A percentile compares a stretch with the other conserved stretches of the same genome.
These are phyloP conservation scores for Bibio marci DNA, from an alignment of 2,888 invertebrate species.

Conservation along the genomic window DNA sequence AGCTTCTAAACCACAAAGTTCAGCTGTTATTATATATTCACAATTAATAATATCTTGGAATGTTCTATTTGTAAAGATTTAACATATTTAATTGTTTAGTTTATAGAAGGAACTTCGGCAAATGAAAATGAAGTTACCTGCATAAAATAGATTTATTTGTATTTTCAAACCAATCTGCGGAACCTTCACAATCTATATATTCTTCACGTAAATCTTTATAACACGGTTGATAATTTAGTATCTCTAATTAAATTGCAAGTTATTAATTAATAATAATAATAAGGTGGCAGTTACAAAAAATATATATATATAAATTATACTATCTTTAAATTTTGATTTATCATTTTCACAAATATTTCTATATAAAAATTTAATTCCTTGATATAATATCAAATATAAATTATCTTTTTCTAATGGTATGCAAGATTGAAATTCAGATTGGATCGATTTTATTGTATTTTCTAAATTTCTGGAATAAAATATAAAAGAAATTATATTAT, in stretches of 20 bases:
- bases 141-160: slow-evolving; percentile 27
- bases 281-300: too few species aligned
- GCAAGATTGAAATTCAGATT: slow-evolving; percentile 26
- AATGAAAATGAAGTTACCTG: slow-evolving; percentile 19
- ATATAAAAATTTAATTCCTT: slow-evolving; percentile 28
- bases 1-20: slow-evolving; percentile 32
- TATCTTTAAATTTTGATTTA: too few species aligned
- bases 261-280: too few species aligned
- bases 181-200: slow-evolving; percentile 33
- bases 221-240: slow-evolving; percentile 24
- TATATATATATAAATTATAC: too few species aligned
- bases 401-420: slow-evolving; percentile 23
- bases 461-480: slow-evolving; percentile 17
- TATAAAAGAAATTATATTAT: slow-evolving; percentile 5
- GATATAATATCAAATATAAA: slow-evolving; percentile 30
- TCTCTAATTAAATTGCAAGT: too few species aligned
- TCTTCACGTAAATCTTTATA: slow-evolving; percentile 30
- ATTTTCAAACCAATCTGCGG: slow-evolving; percentile 37
- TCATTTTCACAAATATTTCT: slow-evolving; percentile 24
- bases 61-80: slow-evolving; percentile 18
- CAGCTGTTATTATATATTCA: slow-evolving; percentile 31
- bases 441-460: slow-evolving; percentile 25
- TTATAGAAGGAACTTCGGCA: too few species aligned
- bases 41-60: slow-evolving; percentile 34
- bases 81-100: too few species aligned